A percentile compares a stretch with the other conserved stretches of the same genome.
phyloP scores from a whole-genome alignment of 2,888 invertebrate genomes.

The Acanthosepion pharaonis region DNA sequence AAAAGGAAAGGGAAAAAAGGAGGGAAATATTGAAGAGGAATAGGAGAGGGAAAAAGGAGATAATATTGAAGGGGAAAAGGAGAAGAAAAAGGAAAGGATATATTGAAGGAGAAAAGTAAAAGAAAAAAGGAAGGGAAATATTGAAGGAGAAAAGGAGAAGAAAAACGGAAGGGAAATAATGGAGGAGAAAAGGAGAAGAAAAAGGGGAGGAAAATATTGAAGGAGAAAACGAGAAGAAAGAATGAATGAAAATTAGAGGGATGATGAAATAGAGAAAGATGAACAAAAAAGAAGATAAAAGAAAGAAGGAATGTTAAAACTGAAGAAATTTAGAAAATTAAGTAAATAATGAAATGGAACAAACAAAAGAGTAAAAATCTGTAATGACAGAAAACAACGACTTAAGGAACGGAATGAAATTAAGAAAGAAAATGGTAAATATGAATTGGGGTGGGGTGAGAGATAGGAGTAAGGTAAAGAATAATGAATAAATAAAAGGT shows the following conservation, averaged over 20 bases:
- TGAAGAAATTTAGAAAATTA: not conserved
- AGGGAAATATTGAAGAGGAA: too few species aligned
- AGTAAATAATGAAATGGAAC: not conserved
- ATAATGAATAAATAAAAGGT: too few species aligned
- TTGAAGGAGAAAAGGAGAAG: not conserved
- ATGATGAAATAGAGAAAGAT: not conserved
- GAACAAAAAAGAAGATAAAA: not conserved
- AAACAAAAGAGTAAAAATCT: not conserved
- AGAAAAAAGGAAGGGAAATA: too few species aligned
- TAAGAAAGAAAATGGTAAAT: not conserved
- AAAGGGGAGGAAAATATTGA: not conserved
- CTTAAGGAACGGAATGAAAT: not conserved
- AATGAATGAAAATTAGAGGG: not conserved
- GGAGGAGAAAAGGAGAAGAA: not conserved
- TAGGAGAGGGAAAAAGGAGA: too few species aligned
- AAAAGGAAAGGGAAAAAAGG: too few species aligned
- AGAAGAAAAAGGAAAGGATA: too few species aligned
- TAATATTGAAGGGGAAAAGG: not conserved
- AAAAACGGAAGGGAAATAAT: too few species aligned
- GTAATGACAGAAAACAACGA: not conserved
- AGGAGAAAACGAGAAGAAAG: not conserved
- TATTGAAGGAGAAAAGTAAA: too few species aligned
- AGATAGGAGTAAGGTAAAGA: too few species aligned
- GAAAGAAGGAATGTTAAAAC: not conserved
- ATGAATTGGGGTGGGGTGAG: not conserved